Base-by-base conservation (phyloP, 2,113 vertebrate genomes). In the Dipodomys ordii region DNA sequence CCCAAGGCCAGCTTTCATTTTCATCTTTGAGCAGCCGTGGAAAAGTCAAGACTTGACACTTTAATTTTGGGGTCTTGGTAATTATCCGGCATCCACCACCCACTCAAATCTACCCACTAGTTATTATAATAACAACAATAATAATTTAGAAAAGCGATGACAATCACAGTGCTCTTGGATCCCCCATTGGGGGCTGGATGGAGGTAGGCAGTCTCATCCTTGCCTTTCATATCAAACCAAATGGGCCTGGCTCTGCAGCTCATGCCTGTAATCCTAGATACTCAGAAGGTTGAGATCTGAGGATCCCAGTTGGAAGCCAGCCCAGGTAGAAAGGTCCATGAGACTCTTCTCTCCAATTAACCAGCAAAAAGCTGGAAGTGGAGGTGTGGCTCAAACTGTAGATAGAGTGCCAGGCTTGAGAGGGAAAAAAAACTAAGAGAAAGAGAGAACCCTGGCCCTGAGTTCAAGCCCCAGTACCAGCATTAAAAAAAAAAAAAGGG, bases 101-200 rank as follows among this genome's bases (percentile, higher is more conserved):
- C 97, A 96, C 96, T 96, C 92, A 86, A 46, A 68, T 95, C 83
- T 93, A 81, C 96, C 94, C 94, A 97, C 92, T 96, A 91, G 94
- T 97, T 96, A 97, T 96, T 97, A 97, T 96, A 95, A 95, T 94
- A 96, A 94, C 90, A 92, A 97, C 96, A 96, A 95, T 96, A 96
- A 95, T 96, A 97, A 94, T 97, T 97, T 96, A 96, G 96, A 91
- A 86, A 88, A 71, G 77, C 32, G n/a, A 69, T n/a, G 91, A 49
- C 25, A 80, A 93, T 95, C 85, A 71, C 46, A n/a, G 83, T 28
- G 23, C 44, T 94, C 84, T 46, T 22, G 4, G 86, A 71, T 83
- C 60, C 89, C 87, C 62, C 30, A 53, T 23, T 0, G 3, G 83
- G 81, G 89, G 71, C 57, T 39, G 83, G 93, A 62, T 53, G 27